Evolutionary conservation across 2,888 invertebrate species (phyloP).

Genomic region (Polyploca ridens): DNA sequence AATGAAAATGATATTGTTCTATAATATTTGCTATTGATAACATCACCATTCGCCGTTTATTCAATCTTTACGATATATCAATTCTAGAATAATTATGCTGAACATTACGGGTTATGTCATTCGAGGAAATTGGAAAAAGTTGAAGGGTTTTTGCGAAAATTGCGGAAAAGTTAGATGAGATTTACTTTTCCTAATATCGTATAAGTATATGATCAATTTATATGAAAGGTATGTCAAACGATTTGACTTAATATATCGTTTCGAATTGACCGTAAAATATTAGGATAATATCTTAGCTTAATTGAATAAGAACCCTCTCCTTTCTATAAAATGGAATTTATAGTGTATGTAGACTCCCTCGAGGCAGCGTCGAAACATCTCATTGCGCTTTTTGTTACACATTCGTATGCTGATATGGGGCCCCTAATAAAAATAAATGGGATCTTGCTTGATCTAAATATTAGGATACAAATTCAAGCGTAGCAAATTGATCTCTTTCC

Average conservation of each 20-base stretch:
- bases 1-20: conserved; percentile 39
- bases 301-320: conserved; percentile 25
- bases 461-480: conserved; percentile 64
- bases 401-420: conserved; percentile 72
- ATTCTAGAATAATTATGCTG: conserved; percentile 10
- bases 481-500: conserved; percentile 45
- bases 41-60: conserved; percentile 28
- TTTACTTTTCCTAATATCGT: conserved; percentile 19
- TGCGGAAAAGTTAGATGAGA: conserved; percentile 13
- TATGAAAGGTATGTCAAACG: not conserved
- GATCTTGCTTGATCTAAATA: conserved; percentile 69
- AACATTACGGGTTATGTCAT: conserved; percentile 18
- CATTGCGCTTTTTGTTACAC: conserved; percentile 60
- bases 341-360: conserved; percentile 39
- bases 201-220: conserved; percentile 25
- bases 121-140: conserved; percentile 21
- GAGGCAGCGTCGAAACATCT: conserved; percentile 47
- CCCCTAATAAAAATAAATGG: conserved; percentile 74
- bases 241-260: conserved; percentile 15
- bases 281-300: conserved; percentile 26
- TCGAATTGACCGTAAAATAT: conserved; percentile 11
- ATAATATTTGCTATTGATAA: conserved; percentile 23
- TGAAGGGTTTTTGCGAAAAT: conserved; percentile 10
- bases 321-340: conserved; percentile 53
- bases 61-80: conserved; percentile 13